A percentile compares a stretch with the other conserved stretches of the same genome.
Conservation (phyloP, 30 jellyfish, hydroid and myxozoan species). For the Aurelia aurita region DNA sequence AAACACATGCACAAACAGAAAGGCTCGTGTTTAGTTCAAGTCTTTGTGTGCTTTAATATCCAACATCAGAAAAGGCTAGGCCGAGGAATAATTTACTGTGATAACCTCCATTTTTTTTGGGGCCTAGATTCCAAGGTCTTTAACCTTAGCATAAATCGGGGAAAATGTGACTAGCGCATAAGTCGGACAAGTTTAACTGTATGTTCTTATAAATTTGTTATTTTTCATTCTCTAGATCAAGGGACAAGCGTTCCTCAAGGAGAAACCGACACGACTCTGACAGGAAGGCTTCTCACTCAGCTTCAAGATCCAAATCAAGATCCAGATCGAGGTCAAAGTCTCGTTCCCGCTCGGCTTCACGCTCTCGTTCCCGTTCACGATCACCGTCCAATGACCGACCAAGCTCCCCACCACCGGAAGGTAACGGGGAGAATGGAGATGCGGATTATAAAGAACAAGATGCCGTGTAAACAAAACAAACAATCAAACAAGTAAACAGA, state of each 20-base stretch:
- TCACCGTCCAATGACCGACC: constrained; percentile 69
- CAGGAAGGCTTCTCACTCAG: constrained; percentile 57
- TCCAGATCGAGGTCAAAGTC: constrained; percentile 62
- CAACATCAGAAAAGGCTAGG: no score
- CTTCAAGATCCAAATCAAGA: constrained; percentile 83
- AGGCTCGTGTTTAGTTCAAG: no score
- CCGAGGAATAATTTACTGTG: no score
- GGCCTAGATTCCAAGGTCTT: no score
- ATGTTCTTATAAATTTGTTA: no score
- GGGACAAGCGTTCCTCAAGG: constrained; percentile 59
- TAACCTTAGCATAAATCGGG: no score
- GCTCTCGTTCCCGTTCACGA: constrained; percentile 63
- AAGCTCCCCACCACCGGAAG: constrained; percentile 27
- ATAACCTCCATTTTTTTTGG: no score
- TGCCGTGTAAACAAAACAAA: not conserved
- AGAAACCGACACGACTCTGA: constrained; percentile 52
- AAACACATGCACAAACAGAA: no score
- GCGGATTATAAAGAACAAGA: constrained; percentile 49
- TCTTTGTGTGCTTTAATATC: no score
- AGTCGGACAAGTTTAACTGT: no score
- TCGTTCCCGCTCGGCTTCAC: constrained; percentile 68
- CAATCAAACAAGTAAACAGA: no score
- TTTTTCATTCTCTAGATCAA: constrained; percentile 1
- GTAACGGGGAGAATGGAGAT: constrained; percentile 59
- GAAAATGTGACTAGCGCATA: no score